A percentile compares a stretch with the other conserved stretches of the same genome.
Evolutionary conservation across 2,888 invertebrate genomes (phyloP).

Genomic region (Xestia c-nigrum): DNA sequence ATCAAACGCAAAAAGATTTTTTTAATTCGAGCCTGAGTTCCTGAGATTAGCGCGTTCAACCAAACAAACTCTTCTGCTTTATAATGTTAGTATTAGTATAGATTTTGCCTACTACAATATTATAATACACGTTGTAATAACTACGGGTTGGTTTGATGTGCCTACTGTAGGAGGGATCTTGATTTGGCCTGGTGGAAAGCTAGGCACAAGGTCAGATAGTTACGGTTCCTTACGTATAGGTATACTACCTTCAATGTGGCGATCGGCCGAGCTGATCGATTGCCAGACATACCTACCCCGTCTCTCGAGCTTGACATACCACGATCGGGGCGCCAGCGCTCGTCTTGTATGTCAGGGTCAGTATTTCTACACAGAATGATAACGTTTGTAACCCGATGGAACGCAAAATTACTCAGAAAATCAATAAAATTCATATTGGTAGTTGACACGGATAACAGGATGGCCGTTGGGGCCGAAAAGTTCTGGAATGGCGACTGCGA

Average conservation of each 20-base stretch:
- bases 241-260: slow-evolving; percentile 18
- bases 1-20: too few species aligned
- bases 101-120: too few species aligned
- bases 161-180: not conserved
- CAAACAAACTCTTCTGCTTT: too few species aligned
- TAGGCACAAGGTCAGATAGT: not conserved
- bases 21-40: too few species aligned
- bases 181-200: not conserved
- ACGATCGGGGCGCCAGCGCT: slow-evolving; percentile 16
- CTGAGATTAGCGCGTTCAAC: too few species aligned
- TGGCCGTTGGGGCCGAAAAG: too few species aligned
- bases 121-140: too few species aligned
- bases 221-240: not conserved
- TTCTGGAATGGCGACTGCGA: too few species aligned
- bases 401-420: not conserved
- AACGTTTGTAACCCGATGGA: not conserved
- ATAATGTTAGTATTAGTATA: too few species aligned
- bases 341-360: slow-evolving; percentile 29
- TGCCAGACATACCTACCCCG: slow-evolving; percentile 34
- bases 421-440: not conserved
- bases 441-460: not conserved
- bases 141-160: not conserved
- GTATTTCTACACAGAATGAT: slow-evolving; percentile 15
- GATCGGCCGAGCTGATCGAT: slow-evolving; percentile 12
- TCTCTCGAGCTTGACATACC: slow-evolving; percentile 30